Base-by-base conservation (phyloP, 2,113 vertebrate species). In the Trematomus loennbergii region DNA sequence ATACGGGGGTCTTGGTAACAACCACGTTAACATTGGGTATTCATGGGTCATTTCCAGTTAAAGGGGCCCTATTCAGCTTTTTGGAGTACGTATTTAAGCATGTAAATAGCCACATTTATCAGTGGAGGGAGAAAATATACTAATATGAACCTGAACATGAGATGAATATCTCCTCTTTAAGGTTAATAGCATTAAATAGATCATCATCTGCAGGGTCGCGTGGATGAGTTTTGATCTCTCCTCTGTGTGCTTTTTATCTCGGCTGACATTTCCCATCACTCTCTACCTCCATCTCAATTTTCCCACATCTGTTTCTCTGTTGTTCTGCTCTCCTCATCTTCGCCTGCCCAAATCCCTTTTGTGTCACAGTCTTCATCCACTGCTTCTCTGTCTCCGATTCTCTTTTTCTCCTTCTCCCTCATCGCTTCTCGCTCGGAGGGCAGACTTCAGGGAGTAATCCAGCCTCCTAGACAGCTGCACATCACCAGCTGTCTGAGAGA, bases 401-500 rank as follows among this genome's bases (percentile, higher is more conserved):
- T 55, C 67, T 58, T 69, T 68, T 69, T 76, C 63, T 70, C 78
- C 62, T 66, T 82, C 65, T 79, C 79, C 65, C 81, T 76, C 71
- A 40, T 88, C 11, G 65, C 76, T 50, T 88, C 78, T 68, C 59
- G 61, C 82, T 86, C 71, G n/a, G 57, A 87, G 83, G 79, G 71
- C 81, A 84, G 88, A 86, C 83, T 79, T 86, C 62, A 64, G 85
- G 82, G 88, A 88, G 82, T 87, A 88, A 87, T 91, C 87, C 85
- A 88, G 81, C 80, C 85, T 89, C 87, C 72, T 72, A 88, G 92
- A 91, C 90, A 92, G 88, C 88, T 91, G 86, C 89, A 87, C 87
- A 92, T 88, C 87, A 88, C 85, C 91, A 90, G 88, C 89, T 85
- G 78, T 92, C 86, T 92, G 84, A 90, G 90, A 87, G 91, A 73